phyloP scores from a whole-genome alignment of 2,888 invertebrate species.

The Uloborus plumipes region DNA sequence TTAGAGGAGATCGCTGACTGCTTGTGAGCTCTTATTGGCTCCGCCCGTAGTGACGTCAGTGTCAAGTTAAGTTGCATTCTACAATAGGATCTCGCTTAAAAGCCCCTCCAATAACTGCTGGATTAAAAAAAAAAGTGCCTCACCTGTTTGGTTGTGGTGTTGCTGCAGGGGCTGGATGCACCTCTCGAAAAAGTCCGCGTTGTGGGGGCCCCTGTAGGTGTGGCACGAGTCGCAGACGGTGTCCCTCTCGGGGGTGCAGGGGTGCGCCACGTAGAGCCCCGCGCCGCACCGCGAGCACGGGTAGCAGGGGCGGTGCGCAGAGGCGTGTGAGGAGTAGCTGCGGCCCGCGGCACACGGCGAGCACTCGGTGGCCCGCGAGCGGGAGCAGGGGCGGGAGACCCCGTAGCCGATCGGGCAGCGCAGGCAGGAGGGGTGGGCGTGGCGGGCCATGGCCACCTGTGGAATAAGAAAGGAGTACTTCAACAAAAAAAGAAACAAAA shows the following conservation, averaged over 20 bases:
- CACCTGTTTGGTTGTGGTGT: background rate
- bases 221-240: constrained; percentile 66
- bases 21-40: too few relatives aligned
- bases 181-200: constrained; percentile 56
- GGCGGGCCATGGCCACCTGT: constrained; percentile 45
- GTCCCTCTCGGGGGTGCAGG: constrained; percentile 58
- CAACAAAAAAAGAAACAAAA: too few relatives aligned
- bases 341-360: constrained; percentile 55
- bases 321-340: constrained; percentile 56
- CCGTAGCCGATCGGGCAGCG: constrained; percentile 61
- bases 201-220: constrained; percentile 62
- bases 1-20: too few relatives aligned
- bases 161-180: constrained; percentile 37
- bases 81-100: too few relatives aligned
- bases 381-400: constrained; percentile 49
- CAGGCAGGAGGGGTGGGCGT: constrained; percentile 47
- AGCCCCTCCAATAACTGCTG: too few relatives aligned
- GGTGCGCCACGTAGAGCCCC: constrained; percentile 62
- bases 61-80: too few relatives aligned
- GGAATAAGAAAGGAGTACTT: too few relatives aligned
- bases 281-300: constrained; percentile 65
- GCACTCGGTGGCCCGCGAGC: constrained; percentile 60
- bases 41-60: too few relatives aligned
- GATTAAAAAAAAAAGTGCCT: too few relatives aligned
- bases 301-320: constrained; percentile 52